Base-by-base conservation (phyloP, 1,140 invertebrate species). In the Heliothis virescens region DNA sequence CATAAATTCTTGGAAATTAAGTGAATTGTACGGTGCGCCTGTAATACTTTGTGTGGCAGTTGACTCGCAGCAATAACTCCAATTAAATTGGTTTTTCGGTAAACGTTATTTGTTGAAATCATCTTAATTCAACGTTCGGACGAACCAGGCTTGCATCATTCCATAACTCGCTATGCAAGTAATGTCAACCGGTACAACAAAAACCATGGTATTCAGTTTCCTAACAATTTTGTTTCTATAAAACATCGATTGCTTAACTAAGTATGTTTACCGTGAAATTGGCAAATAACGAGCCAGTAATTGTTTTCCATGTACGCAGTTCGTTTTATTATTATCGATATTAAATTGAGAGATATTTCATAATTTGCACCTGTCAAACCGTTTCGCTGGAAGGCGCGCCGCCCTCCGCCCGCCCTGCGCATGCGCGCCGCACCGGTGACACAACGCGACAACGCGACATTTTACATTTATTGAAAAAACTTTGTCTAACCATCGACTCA, bases 401-500 rank as follows among this genome's bases (percentile, higher is more conserved):
- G 59, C 15, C 48, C 48, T 26, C 60, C 60, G 62, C 63, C 79
- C 79, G 62, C 62, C 72, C 48, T 65, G 18, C 72, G 62, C 26
- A n/a, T 26, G 47, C 52, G 16, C 48, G 9, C 11, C 18, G 13
- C 29, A 10, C 48, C 59, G 18, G 50, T 53, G 52, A 60, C 41
- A 18, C n/a, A 4, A 9, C 18, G 50, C 15, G 21, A 71, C 74
- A 48, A 55, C 57, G 47, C 60, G 55, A 71, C 57, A 79, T 79
- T 72, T 52, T 50, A 1, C 62, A 79, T 69, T 57, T 3, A 52
- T 7, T 48, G 18, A 53, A 63, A 52, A 62, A 76, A 76, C 48
- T 67, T 3, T 29, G 29, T 12, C 34, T 48, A 59, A 67, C 78
- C 21, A 73, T 82, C 79, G 52, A 82, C 76, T 82, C 85, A 89